A percentile compares a stretch with the other conserved stretches of the same genome.
phyloP scores from a whole-genome alignment of 2,113 vertebrate species.

The Australoheros scitulus region DNA sequence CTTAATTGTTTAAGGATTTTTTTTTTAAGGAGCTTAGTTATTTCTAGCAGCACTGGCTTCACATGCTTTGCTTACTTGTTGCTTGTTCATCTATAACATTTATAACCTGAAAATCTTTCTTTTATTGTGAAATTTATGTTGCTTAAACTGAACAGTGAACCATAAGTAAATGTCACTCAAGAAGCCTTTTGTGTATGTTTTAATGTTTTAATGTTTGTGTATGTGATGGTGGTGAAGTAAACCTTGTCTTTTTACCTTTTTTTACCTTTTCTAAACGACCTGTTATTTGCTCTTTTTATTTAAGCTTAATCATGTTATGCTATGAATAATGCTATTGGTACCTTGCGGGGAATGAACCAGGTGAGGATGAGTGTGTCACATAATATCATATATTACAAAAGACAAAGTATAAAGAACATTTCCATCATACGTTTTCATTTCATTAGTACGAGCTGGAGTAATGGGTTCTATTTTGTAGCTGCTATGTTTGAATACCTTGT shows the following conservation, averaged over 20 bases:
- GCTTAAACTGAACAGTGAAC: neutral
- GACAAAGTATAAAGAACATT: neutral
- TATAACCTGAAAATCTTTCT: neutral
- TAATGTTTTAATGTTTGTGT: too few species aligned
- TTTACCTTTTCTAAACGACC: neutral
- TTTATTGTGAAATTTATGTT: neutral
- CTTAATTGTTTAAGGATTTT: constrained; percentile 6
- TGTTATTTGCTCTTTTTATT: neutral
- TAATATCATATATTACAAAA: neutral
- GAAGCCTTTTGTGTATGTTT: neutral
- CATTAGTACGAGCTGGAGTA: neutral
- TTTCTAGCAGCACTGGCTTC: constrained; percentile 11
- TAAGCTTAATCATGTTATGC: neutral
- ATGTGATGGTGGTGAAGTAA: neutral
- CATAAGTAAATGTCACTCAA: neutral
- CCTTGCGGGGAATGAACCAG: neutral
- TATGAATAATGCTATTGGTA: neutral
- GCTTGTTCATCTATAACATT: neutral
- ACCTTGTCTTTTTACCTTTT: neutral
- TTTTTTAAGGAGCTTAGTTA: neutral
- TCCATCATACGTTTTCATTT: neutral
- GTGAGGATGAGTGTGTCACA: neutral
- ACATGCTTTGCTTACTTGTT: neutral
- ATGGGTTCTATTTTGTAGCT: neutral
- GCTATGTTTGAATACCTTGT: neutral